Conservation (phyloP, 1,140 invertebrate species). For the Drosophila bifasciata region DNA sequence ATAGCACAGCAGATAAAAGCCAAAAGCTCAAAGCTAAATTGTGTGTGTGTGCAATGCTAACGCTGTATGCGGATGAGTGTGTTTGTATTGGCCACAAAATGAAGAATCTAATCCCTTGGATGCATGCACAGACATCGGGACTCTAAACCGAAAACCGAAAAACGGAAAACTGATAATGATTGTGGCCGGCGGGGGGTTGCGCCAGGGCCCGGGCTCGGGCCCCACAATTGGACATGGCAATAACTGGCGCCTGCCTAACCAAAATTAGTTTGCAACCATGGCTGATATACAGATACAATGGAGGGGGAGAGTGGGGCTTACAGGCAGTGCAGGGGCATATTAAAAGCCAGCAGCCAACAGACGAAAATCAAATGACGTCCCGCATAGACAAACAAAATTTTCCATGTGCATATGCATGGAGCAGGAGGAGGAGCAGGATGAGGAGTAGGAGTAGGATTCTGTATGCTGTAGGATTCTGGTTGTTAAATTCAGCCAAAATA, state of each 20-base stretch:
- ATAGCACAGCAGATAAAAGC: constrained; percentile 22
- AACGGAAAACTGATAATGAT: constrained; percentile 80
- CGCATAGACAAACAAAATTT: constrained; percentile 63
- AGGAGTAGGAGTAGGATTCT: neutral
- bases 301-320: neutral
- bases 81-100: constrained; percentile 46
- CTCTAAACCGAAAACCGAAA: constrained; percentile 52
- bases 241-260: constrained; percentile 67
- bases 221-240: constrained; percentile 57
- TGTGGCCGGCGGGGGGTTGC: constrained; percentile 68
- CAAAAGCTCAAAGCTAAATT: constrained; percentile 38
- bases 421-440: neutral
- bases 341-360: constrained; percentile 44
- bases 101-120: constrained; percentile 54
- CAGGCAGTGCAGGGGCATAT: constrained; percentile 46
- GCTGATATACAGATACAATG: neutral
- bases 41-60: constrained; percentile 6
- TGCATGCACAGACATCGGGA: constrained; percentile 11
- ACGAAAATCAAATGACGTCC: constrained; percentile 59
- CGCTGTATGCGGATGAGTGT: constrained; percentile 14
- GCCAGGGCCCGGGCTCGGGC: neutral
- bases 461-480: neutral
- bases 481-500: constrained; percentile 34
- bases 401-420: constrained; percentile 49
- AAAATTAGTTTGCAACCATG: constrained; percentile 49